Evolutionary conservation across 1,140 invertebrate genomes (phyloP), one percentile per base, ranked within the genome.

Genomic region (Mesaphorura yosii): DNA sequence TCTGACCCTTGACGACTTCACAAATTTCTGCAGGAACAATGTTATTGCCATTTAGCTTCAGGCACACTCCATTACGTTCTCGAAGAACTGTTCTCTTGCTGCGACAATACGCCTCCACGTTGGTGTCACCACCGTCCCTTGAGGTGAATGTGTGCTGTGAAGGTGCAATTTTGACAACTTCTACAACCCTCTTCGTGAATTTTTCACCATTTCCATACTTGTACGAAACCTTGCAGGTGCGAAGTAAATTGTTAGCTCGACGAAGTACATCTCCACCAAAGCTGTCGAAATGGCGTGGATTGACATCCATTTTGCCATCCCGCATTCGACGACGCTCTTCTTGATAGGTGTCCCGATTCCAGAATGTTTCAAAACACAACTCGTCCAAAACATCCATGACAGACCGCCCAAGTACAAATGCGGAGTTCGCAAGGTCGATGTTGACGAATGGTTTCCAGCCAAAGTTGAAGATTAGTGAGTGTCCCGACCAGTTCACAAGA

Each of bases 381-480:
- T 48, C 29, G 23, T 3, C 31, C 34, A 50, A 17, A 28, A 39
- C 31, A 3, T 37, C 48, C 5, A 27, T 4, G 17, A 50, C 48
- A 3, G 10, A 5, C 15, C 3, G 5, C 17, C 48, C 48, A 22
- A 22, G 20, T 10, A 50, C 14, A 39, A 50, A 50, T 7, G 48
- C 48, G 3, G 31, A 23, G 22, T 50, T 50, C 3, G 48, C 48
- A 3, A 50, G n/a, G 40, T 50, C 48, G n/a, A 50, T 25, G 15
- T 37, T 50, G 3, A 50, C 23, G 20, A 38, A 50, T 3, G 48
- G 20, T 39, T 50, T 50, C 48, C 48, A 50, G 5, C 48, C 48
- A 17, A 50, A 12, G 2, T 17, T 22, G 7, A 22, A 28, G 19
- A 39, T 37, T 17, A 29, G 7, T n/a, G 48, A 50, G 22, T 39